A percentile compares a stretch with the other conserved stretches of the same genome.
These are phyloP conservation scores for Amphibalanus amphitrite DNA, from an alignment of 1,140 invertebrate species.

Conservation along the genomic window DNA sequence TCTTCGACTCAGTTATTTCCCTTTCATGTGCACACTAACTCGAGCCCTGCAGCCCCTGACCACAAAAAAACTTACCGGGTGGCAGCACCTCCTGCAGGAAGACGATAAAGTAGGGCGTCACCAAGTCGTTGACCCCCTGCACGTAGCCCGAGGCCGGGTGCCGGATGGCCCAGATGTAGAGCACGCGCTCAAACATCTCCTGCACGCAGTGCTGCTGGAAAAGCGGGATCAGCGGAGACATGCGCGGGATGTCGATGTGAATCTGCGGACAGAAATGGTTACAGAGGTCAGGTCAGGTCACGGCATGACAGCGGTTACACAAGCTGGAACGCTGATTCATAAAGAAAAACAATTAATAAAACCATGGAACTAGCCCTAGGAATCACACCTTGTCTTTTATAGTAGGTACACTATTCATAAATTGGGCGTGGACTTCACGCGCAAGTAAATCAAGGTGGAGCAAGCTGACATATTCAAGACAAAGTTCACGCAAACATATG, in stretches of 20 bases:
- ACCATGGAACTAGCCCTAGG: too few species aligned
- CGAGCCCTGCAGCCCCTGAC: background rate
- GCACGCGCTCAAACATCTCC: constrained; percentile 92
- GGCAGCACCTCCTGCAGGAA: constrained; percentile 86
- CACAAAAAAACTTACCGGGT: constrained; percentile 29
- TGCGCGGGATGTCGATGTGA: constrained; percentile 91
- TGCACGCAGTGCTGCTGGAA: constrained; percentile 89
- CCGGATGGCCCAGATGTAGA: constrained; percentile 98
- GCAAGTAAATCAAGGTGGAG: too few species aligned
- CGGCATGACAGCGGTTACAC: too few species aligned
- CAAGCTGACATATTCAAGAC: too few species aligned
- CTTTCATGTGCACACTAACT: background rate
- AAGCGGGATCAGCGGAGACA: constrained; percentile 81
- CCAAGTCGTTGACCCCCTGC: constrained; percentile 95
- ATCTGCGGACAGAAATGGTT: constrained; percentile 41
- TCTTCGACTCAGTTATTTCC: background rate
- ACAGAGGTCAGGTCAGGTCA: background rate
- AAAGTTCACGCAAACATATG: too few species aligned
- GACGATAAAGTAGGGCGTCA: constrained; percentile 98
- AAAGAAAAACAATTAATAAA: too few species aligned
- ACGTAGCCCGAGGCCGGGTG: constrained; percentile 99
- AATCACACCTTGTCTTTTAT: too few species aligned
- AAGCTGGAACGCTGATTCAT: too few species aligned
- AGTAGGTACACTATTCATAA: too few species aligned
- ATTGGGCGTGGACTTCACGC: too few species aligned